A percentile compares a stretch with the other conserved stretches of the same genome.
phyloP scores from a whole-genome alignment of 2,888 invertebrate genomes.

The Metellina segmentata region DNA sequence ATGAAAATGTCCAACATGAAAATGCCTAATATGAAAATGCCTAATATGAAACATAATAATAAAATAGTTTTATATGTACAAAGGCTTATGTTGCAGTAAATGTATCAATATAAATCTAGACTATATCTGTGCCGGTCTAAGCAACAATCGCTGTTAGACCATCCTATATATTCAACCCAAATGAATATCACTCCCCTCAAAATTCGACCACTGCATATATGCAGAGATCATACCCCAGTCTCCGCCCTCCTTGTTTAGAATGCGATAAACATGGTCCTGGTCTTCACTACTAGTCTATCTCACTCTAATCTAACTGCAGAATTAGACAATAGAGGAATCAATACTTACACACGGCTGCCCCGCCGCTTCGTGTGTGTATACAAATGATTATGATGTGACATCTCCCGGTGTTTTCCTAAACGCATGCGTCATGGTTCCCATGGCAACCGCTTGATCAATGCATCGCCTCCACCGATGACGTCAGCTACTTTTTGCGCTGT shows the following conservation, averaged over 20 bases:
- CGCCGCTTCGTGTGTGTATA: slow-evolving; percentile 52
- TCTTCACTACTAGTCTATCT: background rate
- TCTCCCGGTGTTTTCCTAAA: slow-evolving; percentile 36
- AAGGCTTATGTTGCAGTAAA: too few relatives aligned
- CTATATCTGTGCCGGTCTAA: too few relatives aligned
- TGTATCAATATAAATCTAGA: too few relatives aligned
- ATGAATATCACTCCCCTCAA: too few relatives aligned
- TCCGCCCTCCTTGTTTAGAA: background rate
- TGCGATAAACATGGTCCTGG: slow-evolving; percentile 8
- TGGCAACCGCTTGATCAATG: slow-evolving; percentile 69
- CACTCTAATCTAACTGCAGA: slow-evolving; percentile 9
- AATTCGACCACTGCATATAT: background rate
- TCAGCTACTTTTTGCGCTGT: slow-evolving; percentile 13
- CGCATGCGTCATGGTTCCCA: slow-evolving; percentile 69
- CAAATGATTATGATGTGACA: slow-evolving; percentile 63
- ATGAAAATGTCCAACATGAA: too few relatives aligned
- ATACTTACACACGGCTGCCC: slow-evolving; percentile 70
- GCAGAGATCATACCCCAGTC: background rate
- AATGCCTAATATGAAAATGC: too few relatives aligned
- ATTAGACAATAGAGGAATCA: slow-evolving; percentile 51
- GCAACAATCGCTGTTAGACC: too few relatives aligned
- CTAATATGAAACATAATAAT: too few relatives aligned
- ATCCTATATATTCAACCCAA: too few relatives aligned
- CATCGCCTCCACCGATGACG: slow-evolving; percentile 45
- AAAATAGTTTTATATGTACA: too few relatives aligned